Evolutionary conservation across 1,140 invertebrate species (phyloP), one percentile per base, ranked within the genome.

Genomic region (Lerema accius): DNA sequence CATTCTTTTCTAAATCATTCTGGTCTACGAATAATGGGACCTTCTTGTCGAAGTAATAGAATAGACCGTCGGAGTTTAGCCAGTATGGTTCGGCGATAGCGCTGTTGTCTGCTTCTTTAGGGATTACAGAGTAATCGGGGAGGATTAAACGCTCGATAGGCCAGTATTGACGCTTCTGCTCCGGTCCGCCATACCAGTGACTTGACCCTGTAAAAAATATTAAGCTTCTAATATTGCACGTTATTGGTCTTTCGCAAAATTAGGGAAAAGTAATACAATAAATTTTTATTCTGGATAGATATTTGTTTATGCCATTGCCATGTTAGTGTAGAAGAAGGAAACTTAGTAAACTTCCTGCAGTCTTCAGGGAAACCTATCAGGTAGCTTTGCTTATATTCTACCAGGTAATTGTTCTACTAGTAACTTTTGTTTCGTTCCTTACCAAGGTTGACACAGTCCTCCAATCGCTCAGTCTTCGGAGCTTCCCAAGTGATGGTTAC

Each of bases 51-150:
- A 95, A 93, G 68, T 89, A 93, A 16, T 95, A 90, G 65, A 93
- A 94, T 39, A 93, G 80, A 1, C 96, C 96, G 48, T 92, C 86
- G 10, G 95, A 95, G 50, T 93, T 95, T 0, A 96, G 76, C 95
- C 95, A 97, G 73, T 96, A 96, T 2, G 94, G 94, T 73, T 96
- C 96, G 0, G 93, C 86, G 0, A 96, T 83, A 3, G 93, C 95
- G 74, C 92, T 93, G 80, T 94, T 95, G 43, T 92, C 86, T 3
- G 86, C 86, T 72, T 94, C 93, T 94, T 93, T n/a, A 11, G 93
- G 92, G 10, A 95, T 63, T 69, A 95, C 94, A 0, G 93, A 91
- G 69, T 93, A 93, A 45, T 94, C 92, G 0, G 88, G 84, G 5
- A 92, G 92, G 1, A 84, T 84, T 67, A 94, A 90, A 4, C 93